Evolutionary conservation across 1,140 invertebrate genomes (phyloP), one percentile per base, ranked within the genome.

Genomic region (Drosophila insularis): DNA sequence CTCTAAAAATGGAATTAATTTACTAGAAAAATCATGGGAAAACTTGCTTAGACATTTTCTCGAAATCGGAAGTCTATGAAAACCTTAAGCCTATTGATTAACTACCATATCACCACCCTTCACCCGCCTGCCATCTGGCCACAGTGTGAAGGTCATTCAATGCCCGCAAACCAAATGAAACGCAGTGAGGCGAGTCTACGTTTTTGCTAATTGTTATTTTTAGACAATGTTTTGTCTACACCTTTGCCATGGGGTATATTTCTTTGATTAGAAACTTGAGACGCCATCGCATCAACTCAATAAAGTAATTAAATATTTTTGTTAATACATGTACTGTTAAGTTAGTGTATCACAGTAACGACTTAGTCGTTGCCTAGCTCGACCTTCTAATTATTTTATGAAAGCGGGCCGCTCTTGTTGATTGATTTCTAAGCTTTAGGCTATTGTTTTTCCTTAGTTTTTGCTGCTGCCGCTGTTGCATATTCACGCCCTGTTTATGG

Each of bases 391-490:
- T 21, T 21, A 50, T 21, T 50, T 50, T 50, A 21, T 50, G 43
- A 50, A 50, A 50, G 43, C 43, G 7, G 43, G 43, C 43, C 43
- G 43, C 43, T 50, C 43, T 50, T 50, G 43, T 50, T 21, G 43
- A 50, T 50, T 50, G 43, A 50, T 50, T 50, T 50, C 43, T 21
- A 21, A 19, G 43, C 43, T 8, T 13, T 46, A 2, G 17, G 17
- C 43, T 17, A 19, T 21, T 50, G 17, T 50, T 50, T 21, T 50
- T 46, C 40, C 40, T 46, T 8, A 46, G 43, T 50, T 50, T 50
- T 46, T 35, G 8, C 4, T 35, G 32, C 11, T 37, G 35, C 6
- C 8, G 32, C 11, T 37, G 10, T 37, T 37, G 8, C 2, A 35
- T 35, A 14, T 21, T 50, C 43, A 50, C 43, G 43, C 43, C 43